phyloP scores from a whole-genome alignment of 2,113 vertebrate species.

The Coregonus clupeaformis region DNA sequence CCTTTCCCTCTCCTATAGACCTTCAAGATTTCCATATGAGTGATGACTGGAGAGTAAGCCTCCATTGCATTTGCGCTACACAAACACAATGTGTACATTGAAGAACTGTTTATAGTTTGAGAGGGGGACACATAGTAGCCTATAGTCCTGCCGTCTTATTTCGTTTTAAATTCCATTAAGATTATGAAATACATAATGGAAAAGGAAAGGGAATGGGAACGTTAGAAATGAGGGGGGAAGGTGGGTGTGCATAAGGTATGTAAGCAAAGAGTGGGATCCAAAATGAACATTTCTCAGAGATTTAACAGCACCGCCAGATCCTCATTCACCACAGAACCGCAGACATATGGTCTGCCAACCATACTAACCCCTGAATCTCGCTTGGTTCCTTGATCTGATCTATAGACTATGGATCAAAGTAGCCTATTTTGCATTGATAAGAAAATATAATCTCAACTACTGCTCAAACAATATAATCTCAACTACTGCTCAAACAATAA shows the following conservation, averaged over 20 bases:
- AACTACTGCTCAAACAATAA: too few relatives aligned
- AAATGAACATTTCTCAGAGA: constrained; percentile 59
- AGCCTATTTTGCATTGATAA: too few relatives aligned
- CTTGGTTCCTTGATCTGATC: too few relatives aligned
- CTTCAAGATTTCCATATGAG: too few relatives aligned
- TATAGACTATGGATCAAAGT: too few relatives aligned
- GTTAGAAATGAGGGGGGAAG: constrained; percentile 20
- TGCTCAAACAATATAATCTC: too few relatives aligned
- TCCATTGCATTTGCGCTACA: too few relatives aligned
- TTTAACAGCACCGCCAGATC: constrained; percentile 35
- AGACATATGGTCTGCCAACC: constrained; percentile 51
- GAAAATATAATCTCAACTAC: too few relatives aligned
- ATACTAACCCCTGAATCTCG: constrained; percentile 26
- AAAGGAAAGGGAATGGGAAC: constrained; percentile 15
- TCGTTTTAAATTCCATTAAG: background rate
- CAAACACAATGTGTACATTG: too few relatives aligned
- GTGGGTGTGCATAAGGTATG: constrained; percentile 52
- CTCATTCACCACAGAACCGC: constrained; percentile 49
- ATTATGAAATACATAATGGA: constrained; percentile 4
- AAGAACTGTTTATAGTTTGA: background rate
- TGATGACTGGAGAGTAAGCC: too few relatives aligned
- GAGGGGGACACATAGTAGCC: background rate
- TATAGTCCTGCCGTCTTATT: background rate
- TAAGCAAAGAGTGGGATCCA: constrained; percentile 53
- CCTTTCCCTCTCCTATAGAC: too few relatives aligned